Base-by-base conservation (phyloP, 1,140 invertebrate genomes). In the Pteromalus puparum region DNA sequence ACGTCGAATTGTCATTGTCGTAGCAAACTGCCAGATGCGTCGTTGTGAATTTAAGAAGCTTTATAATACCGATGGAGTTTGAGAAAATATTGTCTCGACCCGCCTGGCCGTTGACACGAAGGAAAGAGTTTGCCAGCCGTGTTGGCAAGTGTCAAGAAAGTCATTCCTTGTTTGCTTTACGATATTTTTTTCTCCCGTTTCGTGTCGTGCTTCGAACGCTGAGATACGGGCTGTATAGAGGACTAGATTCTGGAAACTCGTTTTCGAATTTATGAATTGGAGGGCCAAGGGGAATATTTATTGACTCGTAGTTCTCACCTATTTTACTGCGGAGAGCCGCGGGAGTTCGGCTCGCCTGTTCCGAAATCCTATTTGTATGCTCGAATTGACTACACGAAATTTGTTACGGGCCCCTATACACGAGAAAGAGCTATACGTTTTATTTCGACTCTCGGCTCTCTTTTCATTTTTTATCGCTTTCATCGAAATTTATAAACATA, bases 281-380 rank as follows among this genome's bases (percentile, higher is more conserved):
- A 76, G 72, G 83, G 48, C 46, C 67, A 26, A 81, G 68, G 18
- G 26, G 53, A n/a, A 61, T 9, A 85, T 85, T 81, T 82, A 85
- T 85, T 26, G 84, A 61, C 53, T 72, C 34, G 72, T 82, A 75
- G 74, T 85, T 78, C 79, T 81, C 79, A 53, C 74, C 84, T 82
- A 72, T 77, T 78, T 76, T 82, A 74, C 15, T 46, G 68, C 24
- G 24, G 67, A 18, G 24, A 61, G 21, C 72, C 53, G 26, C 79
- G 21, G 73, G n/a, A 34, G 67, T 21, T 61, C 38, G 10, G 9
- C 38, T 21, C 83, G 81, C 26, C 75, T 2, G 30, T 70, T 28
- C 70, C 18, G 34, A 77, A 85, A 85, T 77, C 34, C 26, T 26
- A 74, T 84, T 74, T 65, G n/a, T 30, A 73, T 42, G 53, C 76